Base-by-base conservation (phyloP, 1,140 invertebrate genomes). In the Protaetia brevitarsis region DNA sequence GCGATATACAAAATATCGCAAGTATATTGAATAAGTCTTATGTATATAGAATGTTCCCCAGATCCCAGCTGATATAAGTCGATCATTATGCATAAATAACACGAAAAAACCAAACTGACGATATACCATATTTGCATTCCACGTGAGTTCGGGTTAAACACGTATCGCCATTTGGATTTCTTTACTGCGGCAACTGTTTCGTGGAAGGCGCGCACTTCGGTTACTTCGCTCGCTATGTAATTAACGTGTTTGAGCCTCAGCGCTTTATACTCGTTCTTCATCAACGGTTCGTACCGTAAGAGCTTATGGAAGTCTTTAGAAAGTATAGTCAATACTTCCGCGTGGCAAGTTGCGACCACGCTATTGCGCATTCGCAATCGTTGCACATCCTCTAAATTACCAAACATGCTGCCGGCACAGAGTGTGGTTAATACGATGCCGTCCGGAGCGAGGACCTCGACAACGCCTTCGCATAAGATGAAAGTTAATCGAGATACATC, bases 381-480 rank as follows among this genome's bases (percentile, higher is more conserved):
- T 21, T 37, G n/a, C 4, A 11, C 21, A 7, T 65, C 27, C 11
- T 65, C 30, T 11, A 65, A 65, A 65, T 65, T 65, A 2, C 64
- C 64, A 29, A 65, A 59, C 34, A 65, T 65, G 1, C 56, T 27
- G 19, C 64, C 64, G 7, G 29, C 2, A 10, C 4, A 3, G 7
- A 65, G 7, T 3, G 64, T 65, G 11, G 57, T 26, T 5, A 59
- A 7, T 28, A 23, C 28, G 1, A 34, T 59, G 7, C 64, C 64
- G 13, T 65, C 51, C 10, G 56, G 29, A 23, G 51, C 51, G 27
- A 58, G 7, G 13, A 65, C 29, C 2, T 65, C 51, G 2, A 27
- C 31, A 19, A 26, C 30, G 5, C 64, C 64, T 37, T 41, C 27
- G 19, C 23, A 45, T 0, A 64, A 3, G 10, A 64, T 51, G 19